A percentile compares a stretch with the other conserved stretches of the same genome.
phyloP scores from a whole-genome alignment of 23 tunicate genomes.

The Clavelina lepadiformis region DNA sequence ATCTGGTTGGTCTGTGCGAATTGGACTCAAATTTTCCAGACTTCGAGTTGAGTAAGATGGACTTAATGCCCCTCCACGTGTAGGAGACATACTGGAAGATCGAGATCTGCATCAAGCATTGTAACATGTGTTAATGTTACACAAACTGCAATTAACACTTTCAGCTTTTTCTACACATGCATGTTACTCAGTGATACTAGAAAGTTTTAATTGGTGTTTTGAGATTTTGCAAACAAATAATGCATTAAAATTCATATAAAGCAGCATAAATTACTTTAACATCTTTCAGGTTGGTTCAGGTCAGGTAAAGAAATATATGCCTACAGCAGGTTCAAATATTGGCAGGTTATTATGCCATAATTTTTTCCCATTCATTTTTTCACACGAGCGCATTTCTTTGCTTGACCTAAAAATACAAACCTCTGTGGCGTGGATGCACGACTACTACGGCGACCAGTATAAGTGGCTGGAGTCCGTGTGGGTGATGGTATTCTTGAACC shows the following conservation, averaged over 20 bases:
- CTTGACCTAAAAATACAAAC: neutral
- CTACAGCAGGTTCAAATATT: too few species aligned
- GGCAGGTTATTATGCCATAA: neutral
- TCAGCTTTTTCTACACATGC: neutral
- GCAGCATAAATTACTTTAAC: too few species aligned
- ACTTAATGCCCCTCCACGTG: conserved; percentile 30
- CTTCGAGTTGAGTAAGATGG: conserved; percentile 45
- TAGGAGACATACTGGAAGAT: conserved; percentile 46
- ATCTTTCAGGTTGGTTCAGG: too few species aligned
- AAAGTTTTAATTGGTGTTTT: too few species aligned
- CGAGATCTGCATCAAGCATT: too few species aligned
- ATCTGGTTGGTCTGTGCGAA: conserved; percentile 13
- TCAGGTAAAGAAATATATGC: too few species aligned
- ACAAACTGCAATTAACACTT: too few species aligned
- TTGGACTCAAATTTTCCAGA: conserved; percentile 71
- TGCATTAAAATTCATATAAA: neutral
- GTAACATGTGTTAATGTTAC: too few species aligned
- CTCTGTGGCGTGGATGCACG: conserved; percentile 70
- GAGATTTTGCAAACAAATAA: too few species aligned
- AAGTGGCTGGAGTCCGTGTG: conserved; percentile 27
- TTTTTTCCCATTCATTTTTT: neutral
- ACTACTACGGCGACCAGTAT: conserved; percentile 25
- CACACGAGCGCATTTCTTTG: neutral
- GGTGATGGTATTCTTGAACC: conserved; percentile 78
- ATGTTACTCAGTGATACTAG: too few species aligned